Percentiles rank a stretch among this genome's conserved stretches.
These are phyloP conservation scores for Pseudolaguvia tuberculata DNA, from an alignment of 2,113 vertebrate species.

Conservation along the genomic window DNA sequence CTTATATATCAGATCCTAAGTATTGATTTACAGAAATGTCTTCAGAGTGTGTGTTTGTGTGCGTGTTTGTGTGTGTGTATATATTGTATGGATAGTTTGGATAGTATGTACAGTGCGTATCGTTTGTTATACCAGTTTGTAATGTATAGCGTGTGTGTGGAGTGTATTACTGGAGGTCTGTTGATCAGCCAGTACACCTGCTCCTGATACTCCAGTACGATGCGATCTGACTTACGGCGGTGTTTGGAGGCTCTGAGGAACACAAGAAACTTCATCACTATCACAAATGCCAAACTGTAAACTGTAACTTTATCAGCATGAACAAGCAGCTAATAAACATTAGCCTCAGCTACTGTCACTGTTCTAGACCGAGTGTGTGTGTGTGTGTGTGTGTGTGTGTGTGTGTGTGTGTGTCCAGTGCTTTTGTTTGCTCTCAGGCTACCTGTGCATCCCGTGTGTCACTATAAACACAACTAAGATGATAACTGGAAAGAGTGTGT, in stretches of 20 bases:
- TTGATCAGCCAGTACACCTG: slow-evolving; percentile 92
- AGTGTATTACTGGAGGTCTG: slow-evolving; percentile 66
- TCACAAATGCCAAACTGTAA: no score
- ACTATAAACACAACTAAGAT: neutral
- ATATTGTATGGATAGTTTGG: neutral
- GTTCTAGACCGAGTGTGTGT: no score
- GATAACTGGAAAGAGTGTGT: slow-evolving; percentile 5
- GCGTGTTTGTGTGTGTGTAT: neutral
- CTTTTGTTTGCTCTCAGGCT: neutral
- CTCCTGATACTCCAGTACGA: slow-evolving; percentile 91
- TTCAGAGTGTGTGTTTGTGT: neutral
- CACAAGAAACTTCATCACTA: slow-evolving; percentile 31
- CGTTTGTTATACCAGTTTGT: neutral
- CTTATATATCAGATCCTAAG: neutral
- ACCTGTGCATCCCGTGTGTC: neutral
- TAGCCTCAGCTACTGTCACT: no score
- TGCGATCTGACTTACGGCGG: slow-evolving; percentile 83
- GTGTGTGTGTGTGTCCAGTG: neutral
- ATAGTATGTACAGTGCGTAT: neutral
- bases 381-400: no score
- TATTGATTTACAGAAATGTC: neutral
- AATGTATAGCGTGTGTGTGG: neutral
- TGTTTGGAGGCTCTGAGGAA: slow-evolving; percentile 83
- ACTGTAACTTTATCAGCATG: neutral
- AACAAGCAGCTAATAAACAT: no score